phyloP scores from a whole-genome alignment of 2,888 invertebrate species.

The Steromphala cineraria region DNA sequence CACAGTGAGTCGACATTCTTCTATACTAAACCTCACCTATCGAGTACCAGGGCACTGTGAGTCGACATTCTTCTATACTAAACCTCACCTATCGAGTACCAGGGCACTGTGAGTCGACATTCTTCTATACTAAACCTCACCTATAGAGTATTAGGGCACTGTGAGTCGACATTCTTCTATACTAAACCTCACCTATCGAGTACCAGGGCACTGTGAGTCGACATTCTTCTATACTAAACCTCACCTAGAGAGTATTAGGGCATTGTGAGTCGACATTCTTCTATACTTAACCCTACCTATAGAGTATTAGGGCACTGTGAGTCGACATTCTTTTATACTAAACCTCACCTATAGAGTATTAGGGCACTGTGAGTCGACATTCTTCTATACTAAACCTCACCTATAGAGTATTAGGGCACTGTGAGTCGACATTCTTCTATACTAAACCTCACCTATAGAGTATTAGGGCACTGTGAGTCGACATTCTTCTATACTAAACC shows the following conservation, averaged over 20 bases:
- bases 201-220: constrained; percentile 1
- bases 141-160: not conserved
- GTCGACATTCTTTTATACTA: constrained; percentile 6
- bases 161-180: constrained; percentile 12
- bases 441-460: not conserved
- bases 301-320: not conserved
- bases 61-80: constrained; percentile 7
- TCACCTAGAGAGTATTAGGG: not conserved
- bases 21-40: not conserved
- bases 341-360: not conserved
- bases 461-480: constrained; percentile 2
- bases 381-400: not conserved
- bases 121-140: not conserved
- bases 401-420: not conserved
- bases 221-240: constrained; percentile 13
- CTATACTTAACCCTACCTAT: not conserved
- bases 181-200: not conserved
- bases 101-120: constrained; percentile 2
- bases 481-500: constrained; percentile 13
- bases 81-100: not conserved
- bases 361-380: constrained; percentile 2
- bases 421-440: constrained; percentile 12
- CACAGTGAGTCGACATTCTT: constrained; percentile 12
- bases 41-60: not conserved
- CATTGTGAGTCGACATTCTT: constrained; percentile 12